phyloP scores from a whole-genome alignment of 2,797 vertebrate genomes.

The Trichosurus vulpecula region DNA sequence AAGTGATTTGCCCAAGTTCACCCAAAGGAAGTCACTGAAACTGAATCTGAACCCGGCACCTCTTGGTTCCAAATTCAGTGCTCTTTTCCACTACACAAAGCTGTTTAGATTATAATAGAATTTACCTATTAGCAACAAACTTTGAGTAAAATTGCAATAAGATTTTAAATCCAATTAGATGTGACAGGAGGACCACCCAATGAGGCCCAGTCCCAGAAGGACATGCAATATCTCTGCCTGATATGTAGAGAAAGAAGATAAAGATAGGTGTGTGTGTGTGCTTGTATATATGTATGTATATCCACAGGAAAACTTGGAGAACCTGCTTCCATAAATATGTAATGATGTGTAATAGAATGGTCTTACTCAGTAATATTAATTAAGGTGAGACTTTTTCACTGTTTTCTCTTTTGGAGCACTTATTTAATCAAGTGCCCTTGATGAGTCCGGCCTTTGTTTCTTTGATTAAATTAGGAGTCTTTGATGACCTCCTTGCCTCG shows the following conservation, averaged over 20 bases:
- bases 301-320: neutral
- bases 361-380: no score
- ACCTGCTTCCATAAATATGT: neutral
- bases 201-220: neutral
- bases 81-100: neutral
- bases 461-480: no score
- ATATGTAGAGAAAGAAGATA: neutral
- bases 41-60: neutral
- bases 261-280: neutral
- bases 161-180: slow-evolving; percentile 37
- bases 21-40: neutral
- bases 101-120: neutral
- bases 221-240: neutral
- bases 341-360: neutral
- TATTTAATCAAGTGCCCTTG: no score
- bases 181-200: neutral
- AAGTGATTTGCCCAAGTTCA: neutral
- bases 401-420: no score
- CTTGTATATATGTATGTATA: neutral
- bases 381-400: no score
- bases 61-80: neutral
- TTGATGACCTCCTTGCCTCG: no score
- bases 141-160: slow-evolving; percentile 45
- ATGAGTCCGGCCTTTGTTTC: no score
- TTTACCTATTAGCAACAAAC: slow-evolving; percentile 26